Conservation (phyloP, 2,797 vertebrate species). For the Helostoma temminkii region DNA sequence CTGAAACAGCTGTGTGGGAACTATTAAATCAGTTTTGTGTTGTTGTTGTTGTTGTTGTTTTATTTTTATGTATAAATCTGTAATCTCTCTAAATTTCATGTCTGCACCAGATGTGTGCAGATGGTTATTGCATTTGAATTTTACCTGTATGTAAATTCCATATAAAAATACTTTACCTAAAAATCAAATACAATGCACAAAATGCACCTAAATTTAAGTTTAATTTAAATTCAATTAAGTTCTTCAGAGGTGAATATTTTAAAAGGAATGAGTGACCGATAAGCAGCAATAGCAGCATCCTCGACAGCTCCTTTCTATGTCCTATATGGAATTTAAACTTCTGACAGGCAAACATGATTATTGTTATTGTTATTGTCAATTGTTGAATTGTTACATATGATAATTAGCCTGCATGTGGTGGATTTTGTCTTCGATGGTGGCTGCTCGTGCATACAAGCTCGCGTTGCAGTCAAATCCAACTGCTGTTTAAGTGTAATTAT, state of each 20-base stretch:
- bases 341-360: too few species aligned
- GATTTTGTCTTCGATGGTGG: neutral
- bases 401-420: slow-evolving; percentile 9
- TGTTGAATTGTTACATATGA: neutral
- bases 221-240: too few species aligned
- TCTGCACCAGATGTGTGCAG: neutral
- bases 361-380: neutral
- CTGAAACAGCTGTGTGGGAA: slow-evolving; percentile 2
- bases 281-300: too few species aligned
- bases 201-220: too few species aligned
- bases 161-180: neutral
- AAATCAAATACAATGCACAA: too few species aligned
- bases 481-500: slow-evolving; percentile 42
- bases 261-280: too few species aligned
- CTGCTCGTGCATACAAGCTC: neutral
- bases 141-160: neutral
- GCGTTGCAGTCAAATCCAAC: slow-evolving; percentile 29
- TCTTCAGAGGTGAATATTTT: too few species aligned
- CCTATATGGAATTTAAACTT: too few species aligned
- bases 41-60: too few species aligned
- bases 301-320: too few species aligned
- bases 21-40: neutral
- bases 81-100: neutral
- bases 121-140: neutral
- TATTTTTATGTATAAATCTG: neutral